phyloP scores from a whole-genome alignment of 92 coral and sea anemone species.

The Zoanthus gigantus region DNA sequence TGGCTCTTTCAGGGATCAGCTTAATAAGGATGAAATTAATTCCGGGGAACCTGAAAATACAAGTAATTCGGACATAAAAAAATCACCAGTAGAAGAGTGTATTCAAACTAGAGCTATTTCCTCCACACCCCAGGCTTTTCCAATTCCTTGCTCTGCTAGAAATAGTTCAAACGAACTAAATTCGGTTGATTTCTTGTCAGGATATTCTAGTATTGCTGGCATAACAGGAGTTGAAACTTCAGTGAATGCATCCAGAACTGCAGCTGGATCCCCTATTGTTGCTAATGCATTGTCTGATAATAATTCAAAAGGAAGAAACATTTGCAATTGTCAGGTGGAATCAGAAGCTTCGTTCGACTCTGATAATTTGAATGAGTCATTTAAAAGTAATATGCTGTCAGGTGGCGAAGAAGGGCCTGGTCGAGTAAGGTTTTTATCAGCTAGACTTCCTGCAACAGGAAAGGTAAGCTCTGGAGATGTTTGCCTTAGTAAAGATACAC shows the following conservation, averaged over 20 bases:
- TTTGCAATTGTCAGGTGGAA: conserved; percentile 1
- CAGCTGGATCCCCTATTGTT: background rate
- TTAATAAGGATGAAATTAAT: background rate
- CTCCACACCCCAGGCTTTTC: background rate
- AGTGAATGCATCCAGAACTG: background rate
- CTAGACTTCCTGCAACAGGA: conserved; percentile 94
- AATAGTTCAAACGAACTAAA: background rate
- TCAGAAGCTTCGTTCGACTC: conserved; percentile 7
- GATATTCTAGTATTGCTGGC: conserved; percentile 29
- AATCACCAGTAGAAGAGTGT: background rate
- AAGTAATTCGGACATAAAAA: background rate
- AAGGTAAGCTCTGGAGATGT: conserved; percentile 44
- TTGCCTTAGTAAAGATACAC: conserved; percentile 43
- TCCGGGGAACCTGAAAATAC: background rate
- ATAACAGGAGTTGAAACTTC: background rate
- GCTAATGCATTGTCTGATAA: background rate
- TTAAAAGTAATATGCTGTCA: conserved; percentile 42
- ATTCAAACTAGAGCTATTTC: background rate
- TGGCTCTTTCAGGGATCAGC: background rate
- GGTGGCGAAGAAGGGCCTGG: conserved; percentile 78
- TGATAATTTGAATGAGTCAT: conserved; percentile 12
- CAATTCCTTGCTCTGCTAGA: background rate
- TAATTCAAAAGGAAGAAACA: background rate
- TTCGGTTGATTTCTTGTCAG: background rate
- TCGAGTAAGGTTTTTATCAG: conserved; percentile 87